Evolutionary conservation across 30 jellyfish, hydroid and myxozoan species (phyloP), one percentile per base, ranked within the genome.

Genomic region (Aurelia aurita complex sp. Pacific): DNA sequence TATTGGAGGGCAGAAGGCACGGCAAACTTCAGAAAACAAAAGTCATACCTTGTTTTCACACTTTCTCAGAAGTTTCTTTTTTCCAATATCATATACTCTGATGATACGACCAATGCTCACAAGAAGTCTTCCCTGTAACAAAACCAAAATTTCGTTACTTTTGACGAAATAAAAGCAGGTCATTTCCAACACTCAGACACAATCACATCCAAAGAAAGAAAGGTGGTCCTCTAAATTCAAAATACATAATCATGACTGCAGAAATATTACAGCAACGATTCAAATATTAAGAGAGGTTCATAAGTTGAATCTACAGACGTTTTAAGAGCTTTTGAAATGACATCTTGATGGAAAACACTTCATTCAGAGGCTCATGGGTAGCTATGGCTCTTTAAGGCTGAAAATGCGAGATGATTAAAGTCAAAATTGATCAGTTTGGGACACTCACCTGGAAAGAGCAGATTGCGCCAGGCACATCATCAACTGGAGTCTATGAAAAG

Each of bases 381-480:
- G 69, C 5, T 13, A n/a, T 11, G 52, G 46, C 15, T 29, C 42
- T 40, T 40, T 1, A 33, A 34, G 67, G 46, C 32, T 71, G 81
- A 72, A 40, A 71, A 40, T 2, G 32, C n/a, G 13, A 71, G 18
- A 35, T 1, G 36, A 3, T 2, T 23, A 5, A 36, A 16, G 4
- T 13, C 34, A 72, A 11, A 32, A 10, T 67, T 17, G 51, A 67
- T 14, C 36, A 18, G 23, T 17, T 23, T 33, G 51, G 57, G 15
- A 61, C 81, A 67, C 82, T 4, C 29, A 87, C 96, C 91, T 87
- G 96, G 52, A 88, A 88, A 3, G 90, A 68, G 54, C 90, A 78
- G 16, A 90, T 79, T 3, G 99, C 99, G 13, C 94, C 97, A 15
- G 99, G 99, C 15, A 96, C 92, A 74, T 96, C 99, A 75, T 96